Percentiles rank a stretch among this genome's conserved stretches.
phyloP scores from a whole-genome alignment of 2,888 invertebrate species.

The Nineta flava region DNA sequence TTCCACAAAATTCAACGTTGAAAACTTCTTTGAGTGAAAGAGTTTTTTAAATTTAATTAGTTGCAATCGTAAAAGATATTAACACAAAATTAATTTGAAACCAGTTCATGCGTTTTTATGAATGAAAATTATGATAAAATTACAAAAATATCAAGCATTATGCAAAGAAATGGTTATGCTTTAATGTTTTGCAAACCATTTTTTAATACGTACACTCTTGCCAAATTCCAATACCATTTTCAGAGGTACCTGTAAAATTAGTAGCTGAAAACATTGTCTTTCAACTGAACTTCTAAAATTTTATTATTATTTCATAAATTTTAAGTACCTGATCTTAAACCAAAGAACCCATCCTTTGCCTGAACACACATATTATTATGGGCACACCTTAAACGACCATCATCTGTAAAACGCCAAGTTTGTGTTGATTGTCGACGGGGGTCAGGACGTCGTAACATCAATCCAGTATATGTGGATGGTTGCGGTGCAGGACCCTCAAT shows the following conservation, averaged over 20 bases:
- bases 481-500: conserved; percentile 77
- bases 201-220: conserved; percentile 38
- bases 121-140: too few relatives aligned
- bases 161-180: too few relatives aligned
- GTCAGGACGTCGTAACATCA: conserved; percentile 73
- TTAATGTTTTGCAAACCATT: too few relatives aligned
- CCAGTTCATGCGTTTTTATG: too few relatives aligned
- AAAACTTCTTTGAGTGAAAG: too few relatives aligned
- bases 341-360: conserved; percentile 44
- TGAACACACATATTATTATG: conserved; percentile 84
- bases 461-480: conserved; percentile 56
- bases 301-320: background rate
- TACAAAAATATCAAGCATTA: too few relatives aligned
- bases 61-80: background rate
- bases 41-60: background rate
- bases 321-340: conserved; percentile 29
- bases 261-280: background rate
- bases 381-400: conserved; percentile 72
- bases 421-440: conserved; percentile 74
- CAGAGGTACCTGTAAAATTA: conserved; percentile 20
- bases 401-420: conserved; percentile 77
- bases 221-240: conserved; percentile 34
- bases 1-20: too few relatives aligned
- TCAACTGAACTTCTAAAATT: too few relatives aligned
- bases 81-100: too few relatives aligned